Percentiles rank a stretch among this genome's conserved stretches.
phyloP scores from a whole-genome alignment of 2,797 vertebrate species.

The Chelidonichthys spinosus region DNA sequence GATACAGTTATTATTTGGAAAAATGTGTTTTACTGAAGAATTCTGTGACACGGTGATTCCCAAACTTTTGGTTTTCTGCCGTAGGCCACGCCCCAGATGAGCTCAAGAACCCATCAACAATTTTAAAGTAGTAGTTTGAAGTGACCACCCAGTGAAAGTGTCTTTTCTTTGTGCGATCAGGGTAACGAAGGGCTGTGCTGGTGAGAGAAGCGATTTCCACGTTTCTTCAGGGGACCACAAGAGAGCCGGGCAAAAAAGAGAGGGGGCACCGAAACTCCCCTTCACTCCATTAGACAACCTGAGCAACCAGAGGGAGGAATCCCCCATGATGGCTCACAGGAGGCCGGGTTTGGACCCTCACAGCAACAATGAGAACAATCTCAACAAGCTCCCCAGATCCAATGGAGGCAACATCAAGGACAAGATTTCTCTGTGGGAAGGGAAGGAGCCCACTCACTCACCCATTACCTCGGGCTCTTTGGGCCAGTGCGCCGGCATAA shows the following conservation, averaged over 20 bases:
- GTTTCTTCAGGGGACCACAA: slow-evolving; percentile 53
- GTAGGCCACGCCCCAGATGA: neutral
- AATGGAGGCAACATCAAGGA: slow-evolving; percentile 92
- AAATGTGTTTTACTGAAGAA: neutral
- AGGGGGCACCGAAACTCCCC: slow-evolving; percentile 55
- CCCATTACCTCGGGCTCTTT: slow-evolving; percentile 47
- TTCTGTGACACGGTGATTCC: neutral
- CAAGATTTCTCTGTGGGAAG: slow-evolving; percentile 97
- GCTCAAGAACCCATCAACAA: neutral
- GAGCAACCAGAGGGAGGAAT: slow-evolving; percentile 61
- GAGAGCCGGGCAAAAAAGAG: slow-evolving; percentile 47
- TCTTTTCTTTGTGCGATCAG: slow-evolving; percentile 44
- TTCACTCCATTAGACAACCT: slow-evolving; percentile 75
- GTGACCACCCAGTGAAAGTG: neutral
- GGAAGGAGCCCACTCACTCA: slow-evolving; percentile 84
- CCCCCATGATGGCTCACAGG: slow-evolving; percentile 84
- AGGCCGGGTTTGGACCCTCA: slow-evolving; percentile 80
- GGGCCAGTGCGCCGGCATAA: slow-evolving; percentile 44
- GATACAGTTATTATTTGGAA: neutral
- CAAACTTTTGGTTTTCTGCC: neutral
- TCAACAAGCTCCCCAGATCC: slow-evolving; percentile 78
- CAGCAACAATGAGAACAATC: slow-evolving; percentile 75
- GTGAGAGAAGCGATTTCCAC: slow-evolving; percentile 43
- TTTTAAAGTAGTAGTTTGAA: too few species aligned
- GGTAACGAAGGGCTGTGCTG: slow-evolving; percentile 45